Evolutionary conservation across 2,888 invertebrate species (phyloP).

Genomic region (Cerastis leucographa): DNA sequence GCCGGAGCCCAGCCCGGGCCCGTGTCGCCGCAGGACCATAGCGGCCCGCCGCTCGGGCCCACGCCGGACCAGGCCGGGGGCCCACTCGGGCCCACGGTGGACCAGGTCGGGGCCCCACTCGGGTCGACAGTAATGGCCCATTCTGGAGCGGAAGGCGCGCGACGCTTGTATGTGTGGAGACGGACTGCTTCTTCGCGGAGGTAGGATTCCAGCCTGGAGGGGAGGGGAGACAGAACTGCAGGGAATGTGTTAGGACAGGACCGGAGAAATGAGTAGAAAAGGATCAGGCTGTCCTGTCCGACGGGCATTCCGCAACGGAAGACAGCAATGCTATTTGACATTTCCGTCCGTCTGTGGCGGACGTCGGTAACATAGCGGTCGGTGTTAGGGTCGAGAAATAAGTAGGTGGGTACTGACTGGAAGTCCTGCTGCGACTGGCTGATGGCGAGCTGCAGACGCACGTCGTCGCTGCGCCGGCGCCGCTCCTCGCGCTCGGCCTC

Average conservation of each 20-base stretch:
- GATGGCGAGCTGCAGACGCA: slow-evolving; percentile 98
- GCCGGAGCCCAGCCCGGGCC: background rate
- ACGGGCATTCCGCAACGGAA: background rate
- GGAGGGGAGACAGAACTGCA: slow-evolving; percentile 7
- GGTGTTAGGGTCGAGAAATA: background rate
- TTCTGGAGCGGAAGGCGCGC: slow-evolving; percentile 26
- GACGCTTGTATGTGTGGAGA: slow-evolving; percentile 33
- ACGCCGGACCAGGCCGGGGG: background rate
- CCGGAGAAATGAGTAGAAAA: background rate
- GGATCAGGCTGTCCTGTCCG: slow-evolving; percentile 80
- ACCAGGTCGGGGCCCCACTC: background rate
- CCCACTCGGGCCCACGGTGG: background rate
- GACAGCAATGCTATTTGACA: background rate
- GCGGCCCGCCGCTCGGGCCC: background rate
- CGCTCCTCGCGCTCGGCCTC: slow-evolving; percentile 99
- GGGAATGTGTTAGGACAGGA: background rate
- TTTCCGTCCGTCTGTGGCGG: background rate
- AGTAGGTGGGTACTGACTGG: slow-evolving; percentile 89
- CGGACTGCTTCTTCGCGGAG: slow-evolving; percentile 53
- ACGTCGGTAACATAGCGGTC: background rate
- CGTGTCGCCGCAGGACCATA: background rate
- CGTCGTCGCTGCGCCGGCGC: slow-evolving; percentile 98
- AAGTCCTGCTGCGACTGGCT: slow-evolving; percentile 98
- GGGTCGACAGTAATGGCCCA: slow-evolving; percentile 6
- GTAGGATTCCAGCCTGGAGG: slow-evolving; percentile 65